Evolutionary conservation across 2,113 vertebrate species (phyloP).

Genomic region (Rhynchopsitta pachyrhyncha): DNA sequence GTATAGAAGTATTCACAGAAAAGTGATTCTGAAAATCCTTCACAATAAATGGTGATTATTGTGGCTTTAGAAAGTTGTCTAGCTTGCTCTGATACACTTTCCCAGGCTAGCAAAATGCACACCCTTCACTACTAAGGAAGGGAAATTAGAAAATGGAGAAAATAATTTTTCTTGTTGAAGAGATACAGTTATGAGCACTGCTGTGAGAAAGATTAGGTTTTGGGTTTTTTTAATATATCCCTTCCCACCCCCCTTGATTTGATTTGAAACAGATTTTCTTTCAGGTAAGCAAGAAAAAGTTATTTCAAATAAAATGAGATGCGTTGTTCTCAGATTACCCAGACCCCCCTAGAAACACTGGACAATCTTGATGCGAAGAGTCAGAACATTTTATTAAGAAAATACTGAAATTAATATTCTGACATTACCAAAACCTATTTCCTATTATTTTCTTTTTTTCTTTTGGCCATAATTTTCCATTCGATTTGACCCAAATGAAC

Average conservation of each 20-base stretch:
- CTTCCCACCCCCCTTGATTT: neutral
- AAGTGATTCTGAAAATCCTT: neutral
- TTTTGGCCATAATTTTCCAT: neutral
- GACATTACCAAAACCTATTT: neutral
- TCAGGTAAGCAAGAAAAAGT: neutral
- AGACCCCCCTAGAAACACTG: neutral
- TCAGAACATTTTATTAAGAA: neutral
- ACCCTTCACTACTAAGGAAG: neutral
- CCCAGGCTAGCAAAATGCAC: neutral
- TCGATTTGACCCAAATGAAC: neutral
- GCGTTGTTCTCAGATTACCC: neutral
- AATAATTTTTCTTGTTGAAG: neutral
- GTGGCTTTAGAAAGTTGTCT: neutral
- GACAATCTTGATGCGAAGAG: neutral
- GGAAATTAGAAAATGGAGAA: neutral
- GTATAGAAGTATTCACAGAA: neutral
- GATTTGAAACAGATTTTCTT: neutral
- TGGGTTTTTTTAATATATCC: neutral
- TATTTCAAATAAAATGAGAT: neutral
- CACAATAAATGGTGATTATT: neutral
- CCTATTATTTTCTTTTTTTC: neutral
- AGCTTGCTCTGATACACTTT: neutral
- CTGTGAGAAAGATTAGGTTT: neutral
- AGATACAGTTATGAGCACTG: neutral
- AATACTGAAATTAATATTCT: neutral